Evolutionary conservation across 2,797 vertebrate species (phyloP), one percentile per base, ranked within the genome.

Genomic region (Cuculus canorus): DNA sequence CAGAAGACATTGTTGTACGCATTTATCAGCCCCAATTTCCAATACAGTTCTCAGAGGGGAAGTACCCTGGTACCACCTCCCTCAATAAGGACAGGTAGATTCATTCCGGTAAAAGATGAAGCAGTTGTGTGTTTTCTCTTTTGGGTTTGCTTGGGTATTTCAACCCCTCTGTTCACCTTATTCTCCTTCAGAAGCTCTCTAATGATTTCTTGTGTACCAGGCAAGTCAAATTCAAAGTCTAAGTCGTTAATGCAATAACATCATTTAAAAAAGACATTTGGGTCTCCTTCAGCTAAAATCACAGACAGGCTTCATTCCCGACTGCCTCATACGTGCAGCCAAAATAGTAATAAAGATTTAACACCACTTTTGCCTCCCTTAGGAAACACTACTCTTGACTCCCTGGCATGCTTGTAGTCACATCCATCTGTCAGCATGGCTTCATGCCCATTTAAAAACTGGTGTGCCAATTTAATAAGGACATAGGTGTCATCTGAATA

Each of bases 291-390:
- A 92, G 78, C 73, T 90, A 92, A 80, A 90, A 92, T 35, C 88
- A 92, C 86, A 96, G 88, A 72, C 10, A 1, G 59, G 64, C 80
- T 95, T 93, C 81, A 71, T 82, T 92, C 86, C 50, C 88, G 86
- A 78, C 65, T 85, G 78, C 64, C 73, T 89, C 57, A 13, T 71
- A 68, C 17, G 27, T 65, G 75, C 78, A 95, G 92, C 86, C 93
- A 96, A 95, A 97, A 90, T 47, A 77, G 64, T 93, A 90, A 96
- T 96, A 96, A 93, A 97, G 90, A 90, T 95, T 95, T 96, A 96
- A 92, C 83, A 94, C n/a, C 73, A 68, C 83, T 95, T 92, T 86
- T 82, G 30, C 73, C 52, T 95, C 96, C 96, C 96, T 93, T 61
- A 93, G 93, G 91, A 86, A 95, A 95, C 60, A 88, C 90, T 92